Evolutionary conservation across 2,113 vertebrate genomes (phyloP), one percentile per base, ranked within the genome.

Genomic region (Tachuris rubrigastra): DNA sequence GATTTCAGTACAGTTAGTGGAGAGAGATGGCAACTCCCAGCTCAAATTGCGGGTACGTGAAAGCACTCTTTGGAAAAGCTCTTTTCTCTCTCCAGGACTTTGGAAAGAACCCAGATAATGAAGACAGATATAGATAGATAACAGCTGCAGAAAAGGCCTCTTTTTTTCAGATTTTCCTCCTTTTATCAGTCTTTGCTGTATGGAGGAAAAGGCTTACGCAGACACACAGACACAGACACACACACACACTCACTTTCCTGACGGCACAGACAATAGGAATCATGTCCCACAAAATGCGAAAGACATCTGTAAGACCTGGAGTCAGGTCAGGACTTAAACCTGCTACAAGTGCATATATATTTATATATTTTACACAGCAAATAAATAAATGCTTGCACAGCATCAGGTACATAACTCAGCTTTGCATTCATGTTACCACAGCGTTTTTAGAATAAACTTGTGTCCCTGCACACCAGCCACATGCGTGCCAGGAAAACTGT

Each of bases 21-120:
- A 87, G 82, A 65, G 52, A 82, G 41, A 95, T 73, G 94, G 85
- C 77, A 95, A 78, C 73, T 89, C 81, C 87, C 19, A 3, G 63
- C 90, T 97, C 85, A 92, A 80, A 90, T 90, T 83, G 85, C 92
- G 95, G 82, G 90, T 95, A 83, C 76, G 60, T 75, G 62, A 89
- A 89, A 94, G 44, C 24, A 17, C 28, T 81, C 17, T 76, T 84
- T 78, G 62, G 78, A 85, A 94, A 91, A 84, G 28, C 27, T 91
- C 55, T 92, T 83, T 93, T 85, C 39, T 55, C 20, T 50, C 39
- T 80, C 67, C 3, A 3, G 63, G 52, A 42, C 28, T 95, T 96
- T 90, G 67, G 90, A 93, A 90, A 75, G 35, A 84, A 58, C 37
- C 50, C 49, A 72, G 49, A 62, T 79, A 84, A 91, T 41, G 62